phyloP scores from a whole-genome alignment of 2,888 invertebrate genomes.

The Dorcus parallelipipedus region DNA sequence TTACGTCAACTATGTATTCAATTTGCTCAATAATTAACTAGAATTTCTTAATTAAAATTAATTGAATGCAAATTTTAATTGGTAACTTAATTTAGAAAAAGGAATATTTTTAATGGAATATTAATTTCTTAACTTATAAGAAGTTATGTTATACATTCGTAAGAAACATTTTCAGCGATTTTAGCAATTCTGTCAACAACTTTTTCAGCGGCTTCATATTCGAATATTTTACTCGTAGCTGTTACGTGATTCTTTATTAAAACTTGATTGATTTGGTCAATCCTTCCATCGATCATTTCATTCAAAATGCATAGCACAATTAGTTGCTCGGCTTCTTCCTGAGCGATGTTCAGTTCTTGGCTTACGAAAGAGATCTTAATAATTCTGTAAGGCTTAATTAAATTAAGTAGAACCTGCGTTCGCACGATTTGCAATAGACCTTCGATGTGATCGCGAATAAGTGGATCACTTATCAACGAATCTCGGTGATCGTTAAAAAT shows the following conservation, averaged over 20 bases:
- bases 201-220: conserved; percentile 88
- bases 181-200: conserved; percentile 67
- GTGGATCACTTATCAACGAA: conserved; percentile 90
- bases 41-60: too few relatives aligned
- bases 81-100: too few relatives aligned
- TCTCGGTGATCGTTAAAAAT: conserved; percentile 65
- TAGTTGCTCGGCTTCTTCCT: conserved; percentile 89
- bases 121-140: not conserved
- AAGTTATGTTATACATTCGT: conserved; percentile 13
- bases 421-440: conserved; percentile 89
- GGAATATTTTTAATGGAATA: too few relatives aligned
- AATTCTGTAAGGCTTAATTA: conserved; percentile 94
- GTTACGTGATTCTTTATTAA: conserved; percentile 74
- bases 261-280: conserved; percentile 90
- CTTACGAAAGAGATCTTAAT: conserved; percentile 96
- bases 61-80: too few relatives aligned
- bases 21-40: too few relatives aligned
- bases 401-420: conserved; percentile 90
- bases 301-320: conserved; percentile 96
- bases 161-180: conserved; percentile 21
- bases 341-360: conserved; percentile 85
- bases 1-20: too few relatives aligned
- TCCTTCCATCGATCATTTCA: conserved; percentile 77
- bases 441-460: conserved; percentile 97
- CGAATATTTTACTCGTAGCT: conserved; percentile 62